phyloP scores from a whole-genome alignment of 2,113 vertebrate species.

The Embiotoca jacksoni region DNA sequence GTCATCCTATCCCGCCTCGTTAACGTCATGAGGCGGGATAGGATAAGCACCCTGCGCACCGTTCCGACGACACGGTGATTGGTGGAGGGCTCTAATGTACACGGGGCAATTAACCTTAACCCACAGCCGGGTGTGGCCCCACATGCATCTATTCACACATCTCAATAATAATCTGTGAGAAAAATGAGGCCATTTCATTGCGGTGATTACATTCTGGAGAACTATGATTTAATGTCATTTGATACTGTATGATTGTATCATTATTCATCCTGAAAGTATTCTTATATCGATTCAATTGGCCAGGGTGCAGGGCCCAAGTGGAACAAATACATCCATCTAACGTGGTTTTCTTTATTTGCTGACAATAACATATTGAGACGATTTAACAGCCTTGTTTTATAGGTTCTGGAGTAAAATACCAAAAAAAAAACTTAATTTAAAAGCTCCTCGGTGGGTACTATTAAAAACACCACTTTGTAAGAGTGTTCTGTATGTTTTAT shows the following conservation, averaged over 20 bases:
- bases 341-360: too few species aligned
- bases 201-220: background rate
- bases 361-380: too few species aligned
- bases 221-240: background rate
- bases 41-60: conserved; percentile 1
- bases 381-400: too few species aligned
- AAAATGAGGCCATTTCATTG: background rate
- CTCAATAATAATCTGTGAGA: conserved; percentile 8
- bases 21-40: conserved; percentile 5
- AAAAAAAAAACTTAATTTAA: too few species aligned
- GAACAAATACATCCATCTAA: too few species aligned
- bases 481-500: too few species aligned
- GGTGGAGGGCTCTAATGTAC: background rate
- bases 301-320: too few species aligned
- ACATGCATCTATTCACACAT: background rate
- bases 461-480: too few species aligned
- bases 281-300: background rate
- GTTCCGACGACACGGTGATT: conserved; percentile 37
- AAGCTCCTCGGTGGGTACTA: too few species aligned
- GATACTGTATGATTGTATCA: background rate
- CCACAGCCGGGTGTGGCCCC: conserved; percentile 18
- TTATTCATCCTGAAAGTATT: background rate
- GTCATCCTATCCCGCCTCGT: conserved; percentile 26
- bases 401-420: too few species aligned
- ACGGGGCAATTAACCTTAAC: conserved; percentile 29